These are phyloP conservation scores for Rotaria macrura DNA, from an alignment of 2,888 invertebrate species.

Conservation along the genomic window DNA sequence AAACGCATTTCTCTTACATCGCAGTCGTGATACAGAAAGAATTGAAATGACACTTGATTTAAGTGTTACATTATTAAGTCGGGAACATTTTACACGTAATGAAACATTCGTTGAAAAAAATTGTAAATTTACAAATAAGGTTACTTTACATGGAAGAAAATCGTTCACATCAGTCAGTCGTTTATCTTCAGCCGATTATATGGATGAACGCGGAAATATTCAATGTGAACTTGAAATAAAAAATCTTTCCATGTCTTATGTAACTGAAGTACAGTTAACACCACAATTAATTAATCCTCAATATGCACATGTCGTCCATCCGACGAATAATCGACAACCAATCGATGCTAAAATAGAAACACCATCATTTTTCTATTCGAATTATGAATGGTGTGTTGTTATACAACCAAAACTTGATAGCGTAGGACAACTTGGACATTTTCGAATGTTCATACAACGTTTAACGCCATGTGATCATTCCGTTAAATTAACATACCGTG, in stretches of 20 bases:
- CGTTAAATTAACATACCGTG: slow-evolving; percentile 63
- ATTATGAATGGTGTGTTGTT: slow-evolving; percentile 30
- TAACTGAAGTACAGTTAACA: slow-evolving; percentile 60
- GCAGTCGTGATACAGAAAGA: slow-evolving; percentile 61
- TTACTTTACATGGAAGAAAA: slow-evolving; percentile 42
- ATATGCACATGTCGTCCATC: slow-evolving; percentile 33
- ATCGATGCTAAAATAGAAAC: slow-evolving; percentile 25
- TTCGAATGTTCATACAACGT: slow-evolving; percentile 56
- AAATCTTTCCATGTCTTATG: slow-evolving; percentile 64
- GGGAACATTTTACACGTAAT: slow-evolving; percentile 71
- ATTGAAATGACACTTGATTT: slow-evolving; percentile 69
- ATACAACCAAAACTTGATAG: slow-evolving; percentile 37
- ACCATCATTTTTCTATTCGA: slow-evolving; percentile 26
- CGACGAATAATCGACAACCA: slow-evolving; percentile 27
- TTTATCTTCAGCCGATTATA: slow-evolving; percentile 57
- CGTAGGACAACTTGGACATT: slow-evolving; percentile 40
- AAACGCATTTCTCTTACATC: slow-evolving; percentile 68
- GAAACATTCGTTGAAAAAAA: slow-evolving; percentile 68
- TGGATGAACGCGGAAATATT: slow-evolving; percentile 69
- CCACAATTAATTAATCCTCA: slow-evolving; percentile 40
- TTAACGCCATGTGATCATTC: slow-evolving; percentile 71
- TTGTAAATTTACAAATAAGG: slow-evolving; percentile 53
- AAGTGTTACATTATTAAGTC: slow-evolving; percentile 66
- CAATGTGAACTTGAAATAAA: slow-evolving; percentile 68
- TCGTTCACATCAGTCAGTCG: slow-evolving; percentile 45